Conservation (phyloP, 2,113 vertebrate genomes). For the Nycticorax nycticorax region DNA sequence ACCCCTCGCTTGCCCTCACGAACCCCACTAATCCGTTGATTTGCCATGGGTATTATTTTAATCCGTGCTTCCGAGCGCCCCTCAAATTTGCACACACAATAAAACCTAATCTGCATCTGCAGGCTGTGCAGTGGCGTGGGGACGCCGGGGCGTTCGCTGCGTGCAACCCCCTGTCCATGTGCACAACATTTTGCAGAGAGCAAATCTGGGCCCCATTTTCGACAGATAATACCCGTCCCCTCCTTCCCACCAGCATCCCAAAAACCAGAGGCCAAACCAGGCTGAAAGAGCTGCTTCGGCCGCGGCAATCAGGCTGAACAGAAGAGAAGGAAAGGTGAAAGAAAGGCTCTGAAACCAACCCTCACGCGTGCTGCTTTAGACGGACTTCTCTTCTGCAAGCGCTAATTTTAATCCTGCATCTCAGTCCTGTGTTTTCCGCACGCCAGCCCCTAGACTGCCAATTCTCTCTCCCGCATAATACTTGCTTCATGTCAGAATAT, state of each 20-base stretch:
- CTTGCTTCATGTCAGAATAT: not conserved
- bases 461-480: not conserved
- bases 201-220: not conserved
- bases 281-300: not conserved
- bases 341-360: not conserved
- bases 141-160: accelerated
- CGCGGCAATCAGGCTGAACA: accelerated
- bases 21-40: not conserved
- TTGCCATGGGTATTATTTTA: not conserved
- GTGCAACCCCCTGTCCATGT: accelerated
- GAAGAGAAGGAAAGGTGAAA: not conserved
- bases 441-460: accelerated
- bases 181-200: accelerated
- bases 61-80: not conserved
- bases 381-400: not conserved
- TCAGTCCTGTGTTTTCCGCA: not conserved
- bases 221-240: not conserved
- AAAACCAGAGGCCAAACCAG: not conserved
- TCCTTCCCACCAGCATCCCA: not conserved
- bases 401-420: not conserved
- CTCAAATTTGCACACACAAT: not conserved
- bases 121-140: not conserved
- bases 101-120: not conserved
- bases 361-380: not conserved
- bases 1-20: not conserved